Base-by-base conservation (phyloP, 2,888 invertebrate genomes). In the Hoplodrina ambigua region DNA sequence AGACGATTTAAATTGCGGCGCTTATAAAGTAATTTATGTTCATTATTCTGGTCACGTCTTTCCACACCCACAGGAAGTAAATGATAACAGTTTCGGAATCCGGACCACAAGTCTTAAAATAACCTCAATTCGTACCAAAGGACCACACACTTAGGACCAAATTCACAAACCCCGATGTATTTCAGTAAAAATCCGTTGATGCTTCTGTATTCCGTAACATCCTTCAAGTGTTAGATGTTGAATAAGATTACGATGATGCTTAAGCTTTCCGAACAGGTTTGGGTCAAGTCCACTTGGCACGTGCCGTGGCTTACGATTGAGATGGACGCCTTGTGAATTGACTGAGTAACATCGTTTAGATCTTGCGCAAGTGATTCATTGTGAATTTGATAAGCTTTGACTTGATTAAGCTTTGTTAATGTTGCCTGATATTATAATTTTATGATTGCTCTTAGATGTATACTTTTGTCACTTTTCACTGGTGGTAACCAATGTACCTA, bases 271-370 rank as follows among this genome's bases (percentile, higher is more conserved):
- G 65, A 61, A 72, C 81, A 75, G 78, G 81, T 78, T 64, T 81
- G 30, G 78, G 78, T 78, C 81, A 81, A 81, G 81, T 71, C 56
- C 70, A 73, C 57, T 57, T 64, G 59, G 72, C 81, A 70, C 77
- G 80, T 73, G 76, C 68, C 33, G 41, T 54, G 77, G 69, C 46
- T 77, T 25, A 52, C 77, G 56, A 76, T 66, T 63, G 41, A 66
- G 33, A 63, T 64, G 50, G 59, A 71, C 54, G 41, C 20, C 25
- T 54, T 64, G 53, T 58, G 46, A 52, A 70, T 69, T 49, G 49
- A 65, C 46, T 50, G 25, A 33, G 5, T 19, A 46, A 25, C 17
- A 59, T 49, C 11, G 25, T 37, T 58, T n/a, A 30, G 54, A 56
- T 60, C 8, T 53, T 57, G 53, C 33, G 57, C 58, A 58, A 75